phyloP scores from a whole-genome alignment of 1,140 invertebrate genomes.

The Schlechtendalia chinensis region DNA sequence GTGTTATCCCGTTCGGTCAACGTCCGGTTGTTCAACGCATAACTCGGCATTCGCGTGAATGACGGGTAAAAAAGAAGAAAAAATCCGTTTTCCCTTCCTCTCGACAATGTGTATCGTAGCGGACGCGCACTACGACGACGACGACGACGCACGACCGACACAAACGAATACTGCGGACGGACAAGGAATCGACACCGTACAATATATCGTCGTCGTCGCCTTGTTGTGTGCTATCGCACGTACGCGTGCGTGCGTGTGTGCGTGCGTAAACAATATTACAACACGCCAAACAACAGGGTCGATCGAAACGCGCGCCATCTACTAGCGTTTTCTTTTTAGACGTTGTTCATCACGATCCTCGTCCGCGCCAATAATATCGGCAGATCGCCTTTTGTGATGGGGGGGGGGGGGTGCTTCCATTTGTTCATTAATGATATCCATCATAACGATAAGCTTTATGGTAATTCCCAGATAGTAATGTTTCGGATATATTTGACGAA shows the following conservation, averaged over 20 bases:
- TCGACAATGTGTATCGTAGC: neutral
- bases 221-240: neutral
- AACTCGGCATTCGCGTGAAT: too few species aligned
- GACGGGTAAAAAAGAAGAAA: neutral
- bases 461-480: neutral
- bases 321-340: neutral
- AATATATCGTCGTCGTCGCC: neutral
- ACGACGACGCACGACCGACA: neutral
- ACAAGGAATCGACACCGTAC: neutral
- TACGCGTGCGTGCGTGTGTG: neutral
- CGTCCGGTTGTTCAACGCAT: too few species aligned
- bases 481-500: neutral
- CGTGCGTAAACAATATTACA: conserved; percentile 25
- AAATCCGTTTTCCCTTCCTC: neutral
- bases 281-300: conserved; percentile 17
- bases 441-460: too few species aligned
- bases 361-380: neutral
- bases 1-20: neutral
- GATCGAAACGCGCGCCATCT: conserved; percentile 33
- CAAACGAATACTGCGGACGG: conserved; percentile 14
- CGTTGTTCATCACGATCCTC: too few species aligned
- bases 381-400: too few species aligned
- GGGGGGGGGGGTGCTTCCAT: too few species aligned
- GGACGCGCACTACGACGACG: neutral
- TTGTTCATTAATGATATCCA: too few species aligned